Evolutionary conservation across 2,113 vertebrate genomes (phyloP), one percentile per base, ranked within the genome.

Genomic region (Salvelinus fontinalis): DNA sequence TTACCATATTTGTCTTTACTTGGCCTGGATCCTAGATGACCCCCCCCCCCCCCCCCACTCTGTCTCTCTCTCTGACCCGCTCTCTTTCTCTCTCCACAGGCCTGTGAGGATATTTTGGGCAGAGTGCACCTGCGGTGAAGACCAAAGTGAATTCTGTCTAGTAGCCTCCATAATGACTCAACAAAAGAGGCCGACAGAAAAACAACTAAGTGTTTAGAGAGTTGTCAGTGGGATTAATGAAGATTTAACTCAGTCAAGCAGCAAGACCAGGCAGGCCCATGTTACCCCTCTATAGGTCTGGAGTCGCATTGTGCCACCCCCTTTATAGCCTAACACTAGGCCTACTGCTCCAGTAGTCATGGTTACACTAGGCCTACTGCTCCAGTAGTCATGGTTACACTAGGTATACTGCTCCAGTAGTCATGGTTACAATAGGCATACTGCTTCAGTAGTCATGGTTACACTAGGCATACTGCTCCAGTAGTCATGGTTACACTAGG

Each of bases 101-200:
- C 29, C 34, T 68, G 22, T 65, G 67, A 22, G 9, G 67, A 24
- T 57, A 66, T 69, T 62, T 20, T 26, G 11, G 62, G 39, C 9
- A 69, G 49, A 29, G 34, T 49, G 39, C 39, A 39, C 7, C 39
- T 39, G 8, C 8, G 39, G 39, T 70, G 14, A 24, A 34, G 60
- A 34, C 34, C 34, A 34, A 34, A 34, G 34, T 34, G 34, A 34
- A 62, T 8, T 69, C 39, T 12, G 18, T 76, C 24, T 51, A 3
- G 24, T 39, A 9, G 34, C 64, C 39, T 49, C 75, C 75, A 84
- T 84, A 75, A 77, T n/a, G 0, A 51, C 70, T 59, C 44, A 65
- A 83, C 59, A 70, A 84, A 79, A 31, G 18, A 31, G 64, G 2
- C 12, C 24, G 60, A 68, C 73, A 24, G 16, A 27, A 78, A 20